Percentiles rank a stretch among this genome's conserved stretches.
phyloP scores from a whole-genome alignment of 2,797 vertebrate genomes.

The Lindbergichthys nudifrons region DNA sequence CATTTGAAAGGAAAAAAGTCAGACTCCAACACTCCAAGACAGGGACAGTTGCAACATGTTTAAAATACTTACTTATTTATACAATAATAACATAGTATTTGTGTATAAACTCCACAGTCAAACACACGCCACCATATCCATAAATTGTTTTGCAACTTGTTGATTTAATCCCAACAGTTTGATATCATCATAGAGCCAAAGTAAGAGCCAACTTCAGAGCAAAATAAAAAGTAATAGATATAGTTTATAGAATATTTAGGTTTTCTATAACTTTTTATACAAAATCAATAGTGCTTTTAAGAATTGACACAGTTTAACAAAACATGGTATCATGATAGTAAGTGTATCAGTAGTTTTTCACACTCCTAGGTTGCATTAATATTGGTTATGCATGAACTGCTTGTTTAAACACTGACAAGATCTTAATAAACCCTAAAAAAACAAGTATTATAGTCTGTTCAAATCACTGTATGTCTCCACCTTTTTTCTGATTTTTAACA shows the following conservation, averaged over 20 bases:
- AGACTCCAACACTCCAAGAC: too few relatives aligned
- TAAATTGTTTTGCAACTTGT: background rate
- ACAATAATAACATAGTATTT: too few relatives aligned
- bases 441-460: background rate
- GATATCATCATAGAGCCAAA: too few relatives aligned
- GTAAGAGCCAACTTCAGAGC: too few relatives aligned
- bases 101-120: too few relatives aligned
- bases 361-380: background rate
- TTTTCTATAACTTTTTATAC: too few relatives aligned
- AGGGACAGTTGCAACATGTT: too few relatives aligned
- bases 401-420: background rate
- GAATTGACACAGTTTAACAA: background rate
- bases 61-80: too few relatives aligned
- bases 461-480: background rate
- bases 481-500: background rate
- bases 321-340: background rate
- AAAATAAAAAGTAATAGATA: too few relatives aligned
- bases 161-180: too few relatives aligned
- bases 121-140: background rate
- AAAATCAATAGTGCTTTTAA: background rate
- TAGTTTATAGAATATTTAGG: too few relatives aligned
- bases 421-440: background rate
- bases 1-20: too few relatives aligned
- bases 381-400: background rate
- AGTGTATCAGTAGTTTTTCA: background rate